phyloP scores from a whole-genome alignment of 2,113 vertebrate species.

The Nanorana parkeri region DNA sequence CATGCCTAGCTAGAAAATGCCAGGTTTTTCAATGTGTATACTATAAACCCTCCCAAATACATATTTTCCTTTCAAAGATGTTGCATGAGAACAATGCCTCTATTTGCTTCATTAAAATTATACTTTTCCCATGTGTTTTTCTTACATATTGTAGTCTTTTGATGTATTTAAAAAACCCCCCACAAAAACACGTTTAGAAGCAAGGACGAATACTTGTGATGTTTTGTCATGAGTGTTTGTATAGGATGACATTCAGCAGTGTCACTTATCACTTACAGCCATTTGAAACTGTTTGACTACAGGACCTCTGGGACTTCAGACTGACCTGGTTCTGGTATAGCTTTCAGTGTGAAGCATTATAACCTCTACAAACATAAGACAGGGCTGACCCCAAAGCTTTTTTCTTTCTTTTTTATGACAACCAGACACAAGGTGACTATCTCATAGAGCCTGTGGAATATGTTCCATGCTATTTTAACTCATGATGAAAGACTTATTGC shows the following conservation, averaged over 20 bases:
- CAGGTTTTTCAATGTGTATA: too few species aligned
- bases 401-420: constrained; percentile 40
- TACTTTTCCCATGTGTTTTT: not conserved
- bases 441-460: not conserved
- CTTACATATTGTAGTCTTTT: not conserved
- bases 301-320: constrained; percentile 71
- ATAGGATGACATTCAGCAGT: constrained; percentile 73
- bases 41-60: too few species aligned
- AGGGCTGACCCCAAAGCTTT: constrained; percentile 76
- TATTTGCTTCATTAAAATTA: not conserved
- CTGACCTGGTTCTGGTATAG: constrained; percentile 66
- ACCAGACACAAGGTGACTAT: constrained; percentile 9
- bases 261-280: constrained; percentile 69
- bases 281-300: constrained; percentile 72
- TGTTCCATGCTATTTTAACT: not conserved
- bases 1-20: too few species aligned
- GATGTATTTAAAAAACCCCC: not conserved
- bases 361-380: constrained; percentile 75
- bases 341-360: constrained; percentile 75
- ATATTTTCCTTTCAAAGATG: too few species aligned
- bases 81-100: too few species aligned
- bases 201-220: constrained; percentile 70
- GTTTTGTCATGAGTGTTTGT: constrained; percentile 69
- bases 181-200: constrained; percentile 24
- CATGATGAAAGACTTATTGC: not conserved